phyloP scores from a whole-genome alignment of 2,888 invertebrate species.

The Hybos culiciformis region DNA sequence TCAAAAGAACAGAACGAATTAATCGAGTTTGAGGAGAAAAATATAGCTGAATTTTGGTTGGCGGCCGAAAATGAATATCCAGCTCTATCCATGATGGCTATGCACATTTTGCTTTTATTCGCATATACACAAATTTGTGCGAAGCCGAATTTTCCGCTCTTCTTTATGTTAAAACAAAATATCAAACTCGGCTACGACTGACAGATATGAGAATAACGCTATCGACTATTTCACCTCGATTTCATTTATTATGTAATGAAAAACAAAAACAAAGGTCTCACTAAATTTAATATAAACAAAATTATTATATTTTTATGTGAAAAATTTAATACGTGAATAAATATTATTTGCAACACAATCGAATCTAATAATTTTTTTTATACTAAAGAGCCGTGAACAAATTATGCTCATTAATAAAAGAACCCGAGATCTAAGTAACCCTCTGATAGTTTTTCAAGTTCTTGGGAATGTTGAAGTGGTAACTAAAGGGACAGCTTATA shows the following conservation, averaged over 20 bases:
- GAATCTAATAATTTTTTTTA: neutral
- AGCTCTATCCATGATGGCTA: neutral
- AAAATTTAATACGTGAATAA: too few relatives aligned
- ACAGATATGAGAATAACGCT: neutral
- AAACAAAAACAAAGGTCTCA: neutral
- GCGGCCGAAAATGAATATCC: neutral
- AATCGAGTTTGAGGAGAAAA: neutral
- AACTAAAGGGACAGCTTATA: too few relatives aligned
- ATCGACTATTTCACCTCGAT: neutral
- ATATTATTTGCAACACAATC: neutral
- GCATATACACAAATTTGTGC: neutral
- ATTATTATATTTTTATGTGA: neutral
- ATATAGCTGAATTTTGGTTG: neutral
- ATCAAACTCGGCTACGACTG: neutral
- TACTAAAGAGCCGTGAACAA: neutral
- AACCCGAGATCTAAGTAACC: too few relatives aligned
- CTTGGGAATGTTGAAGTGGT: too few relatives aligned
- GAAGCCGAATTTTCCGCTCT: neutral
- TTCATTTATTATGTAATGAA: neutral
- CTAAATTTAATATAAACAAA: neutral
- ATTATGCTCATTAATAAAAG: too few relatives aligned
- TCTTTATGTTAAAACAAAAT: neutral
- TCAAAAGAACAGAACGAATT: neutral
- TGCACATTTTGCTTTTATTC: neutral
- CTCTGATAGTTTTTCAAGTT: too few relatives aligned